Percentiles rank a stretch among this genome's conserved stretches.
phyloP scores from a whole-genome alignment of 2,113 vertebrate species.

The Zapornia atra region DNA sequence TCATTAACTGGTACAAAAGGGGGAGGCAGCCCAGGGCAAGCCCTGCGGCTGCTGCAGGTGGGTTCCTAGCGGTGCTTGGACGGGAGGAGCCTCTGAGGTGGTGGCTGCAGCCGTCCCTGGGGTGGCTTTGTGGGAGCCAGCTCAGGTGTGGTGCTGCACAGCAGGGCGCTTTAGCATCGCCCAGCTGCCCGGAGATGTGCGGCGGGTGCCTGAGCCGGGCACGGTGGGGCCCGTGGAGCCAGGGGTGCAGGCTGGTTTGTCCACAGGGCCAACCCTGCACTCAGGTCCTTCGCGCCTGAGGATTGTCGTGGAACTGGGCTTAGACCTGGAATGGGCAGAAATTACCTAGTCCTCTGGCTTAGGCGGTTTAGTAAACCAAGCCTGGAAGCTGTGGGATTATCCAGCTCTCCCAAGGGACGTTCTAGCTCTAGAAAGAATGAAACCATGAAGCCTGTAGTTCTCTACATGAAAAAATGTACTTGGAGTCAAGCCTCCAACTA shows the following conservation, averaged over 20 bases:
- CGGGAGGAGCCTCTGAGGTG: too few relatives aligned
- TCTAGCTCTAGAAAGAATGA: neutral
- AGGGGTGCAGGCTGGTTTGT: neutral
- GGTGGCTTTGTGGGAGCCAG: neutral
- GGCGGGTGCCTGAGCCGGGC: neutral
- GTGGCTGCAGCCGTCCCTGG: neutral
- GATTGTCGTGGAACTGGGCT: neutral
- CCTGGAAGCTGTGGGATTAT: neutral
- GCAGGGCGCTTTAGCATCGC: neutral
- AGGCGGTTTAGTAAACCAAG: neutral
- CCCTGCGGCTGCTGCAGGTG: fast-evolving
- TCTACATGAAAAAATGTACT: neutral
- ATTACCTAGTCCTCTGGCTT: neutral
- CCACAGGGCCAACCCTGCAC: neutral
- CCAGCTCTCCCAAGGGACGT: neutral
- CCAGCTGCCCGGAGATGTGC: neutral
- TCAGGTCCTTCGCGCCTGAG: neutral
- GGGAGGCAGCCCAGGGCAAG: neutral
- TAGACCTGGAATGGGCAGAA: neutral
- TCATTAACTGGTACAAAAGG: neutral
- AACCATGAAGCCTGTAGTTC: neutral
- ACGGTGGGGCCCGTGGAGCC: fast-evolving
- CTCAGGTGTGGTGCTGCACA: neutral
- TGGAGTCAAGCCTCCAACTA: neutral
- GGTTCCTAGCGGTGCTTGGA: neutral